A percentile compares a stretch with the other conserved stretches of the same genome.
These are phyloP conservation scores for Anoncus sp. DNA, from an alignment of 2,888 invertebrate genomes.

Conservation along the genomic window DNA sequence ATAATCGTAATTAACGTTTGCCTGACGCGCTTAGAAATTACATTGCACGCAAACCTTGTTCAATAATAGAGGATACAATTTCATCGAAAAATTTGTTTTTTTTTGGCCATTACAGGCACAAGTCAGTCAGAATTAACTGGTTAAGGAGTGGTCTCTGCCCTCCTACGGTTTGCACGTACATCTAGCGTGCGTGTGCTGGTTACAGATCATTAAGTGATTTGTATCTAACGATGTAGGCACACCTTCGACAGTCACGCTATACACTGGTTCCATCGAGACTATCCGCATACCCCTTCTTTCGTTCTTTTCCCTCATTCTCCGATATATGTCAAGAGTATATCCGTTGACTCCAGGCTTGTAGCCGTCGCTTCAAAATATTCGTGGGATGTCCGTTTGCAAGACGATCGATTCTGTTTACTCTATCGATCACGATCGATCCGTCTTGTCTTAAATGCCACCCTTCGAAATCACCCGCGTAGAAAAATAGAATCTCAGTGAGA, in stretches of 20 bases:
- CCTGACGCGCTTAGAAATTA: neutral
- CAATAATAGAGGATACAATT: neutral
- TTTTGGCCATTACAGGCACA: constrained; percentile 9
- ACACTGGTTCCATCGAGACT: constrained; percentile 30
- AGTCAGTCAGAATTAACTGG: constrained; percentile 46
- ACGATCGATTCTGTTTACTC: neutral
- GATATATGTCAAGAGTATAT: constrained; percentile 13
- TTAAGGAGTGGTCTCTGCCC: constrained; percentile 37
- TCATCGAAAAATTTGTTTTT: constrained; percentile 1
- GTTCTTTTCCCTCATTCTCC: constrained; percentile 5
- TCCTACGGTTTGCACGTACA: constrained; percentile 6
- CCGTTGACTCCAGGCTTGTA: neutral
- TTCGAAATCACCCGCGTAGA: neutral
- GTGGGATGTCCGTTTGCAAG: neutral
- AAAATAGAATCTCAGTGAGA: no score
- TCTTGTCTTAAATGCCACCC: neutral
- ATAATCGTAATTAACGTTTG: neutral
- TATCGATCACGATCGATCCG: neutral
- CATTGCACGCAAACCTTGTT: neutral
- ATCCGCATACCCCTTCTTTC: constrained; percentile 6
- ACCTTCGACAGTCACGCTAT: constrained; percentile 66
- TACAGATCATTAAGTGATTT: constrained; percentile 68
- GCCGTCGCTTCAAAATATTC: neutral
- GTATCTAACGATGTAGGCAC: constrained; percentile 64
- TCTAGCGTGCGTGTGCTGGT: constrained; percentile 61